A percentile compares a stretch with the other conserved stretches of the same genome.
Evolutionary conservation across 2,888 invertebrate genomes (phyloP).

Genomic region (Erebia ligea): DNA sequence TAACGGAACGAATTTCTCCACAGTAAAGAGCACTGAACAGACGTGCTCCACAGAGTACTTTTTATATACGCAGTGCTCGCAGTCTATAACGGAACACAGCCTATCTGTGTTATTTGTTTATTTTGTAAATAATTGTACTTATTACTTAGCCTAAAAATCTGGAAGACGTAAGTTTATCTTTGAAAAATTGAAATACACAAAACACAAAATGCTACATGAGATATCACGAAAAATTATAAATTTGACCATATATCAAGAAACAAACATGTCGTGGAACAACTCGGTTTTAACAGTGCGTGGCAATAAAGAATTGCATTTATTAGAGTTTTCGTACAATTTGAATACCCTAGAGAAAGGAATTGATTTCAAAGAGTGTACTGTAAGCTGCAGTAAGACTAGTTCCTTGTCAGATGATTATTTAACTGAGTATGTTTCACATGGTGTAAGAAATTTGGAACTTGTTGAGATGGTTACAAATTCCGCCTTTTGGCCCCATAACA

Average conservation of each 20-base stretch:
- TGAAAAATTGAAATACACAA: too few relatives aligned
- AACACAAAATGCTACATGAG: slow-evolving; percentile 55
- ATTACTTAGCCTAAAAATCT: too few relatives aligned
- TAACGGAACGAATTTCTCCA: too few relatives aligned
- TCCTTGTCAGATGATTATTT: slow-evolving; percentile 57
- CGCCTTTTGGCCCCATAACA: slow-evolving; percentile 66
- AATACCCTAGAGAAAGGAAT: slow-evolving; percentile 62
- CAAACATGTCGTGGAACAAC: slow-evolving; percentile 56
- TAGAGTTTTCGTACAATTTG: slow-evolving; percentile 59
- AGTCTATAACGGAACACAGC: too few relatives aligned
- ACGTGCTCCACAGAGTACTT: too few relatives aligned
- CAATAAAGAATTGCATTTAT: slow-evolving; percentile 60
- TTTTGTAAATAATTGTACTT: too few relatives aligned
- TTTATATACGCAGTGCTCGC: too few relatives aligned
- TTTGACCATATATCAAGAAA: slow-evolving; percentile 58
- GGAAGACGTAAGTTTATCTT: neutral
- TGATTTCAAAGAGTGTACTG: slow-evolving; percentile 54
- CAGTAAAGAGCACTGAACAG: too few relatives aligned
- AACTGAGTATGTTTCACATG: slow-evolving; percentile 47
- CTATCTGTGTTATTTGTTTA: too few relatives aligned
- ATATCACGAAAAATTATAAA: slow-evolving; percentile 54
- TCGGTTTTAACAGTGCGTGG: slow-evolving; percentile 55
- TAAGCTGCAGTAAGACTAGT: slow-evolving; percentile 55
- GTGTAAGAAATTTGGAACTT: slow-evolving; percentile 58
- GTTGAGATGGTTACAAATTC: slow-evolving; percentile 65